Evolutionary conservation across 2,888 invertebrate genomes (phyloP).

Genomic region (Lasiommata megera): DNA sequence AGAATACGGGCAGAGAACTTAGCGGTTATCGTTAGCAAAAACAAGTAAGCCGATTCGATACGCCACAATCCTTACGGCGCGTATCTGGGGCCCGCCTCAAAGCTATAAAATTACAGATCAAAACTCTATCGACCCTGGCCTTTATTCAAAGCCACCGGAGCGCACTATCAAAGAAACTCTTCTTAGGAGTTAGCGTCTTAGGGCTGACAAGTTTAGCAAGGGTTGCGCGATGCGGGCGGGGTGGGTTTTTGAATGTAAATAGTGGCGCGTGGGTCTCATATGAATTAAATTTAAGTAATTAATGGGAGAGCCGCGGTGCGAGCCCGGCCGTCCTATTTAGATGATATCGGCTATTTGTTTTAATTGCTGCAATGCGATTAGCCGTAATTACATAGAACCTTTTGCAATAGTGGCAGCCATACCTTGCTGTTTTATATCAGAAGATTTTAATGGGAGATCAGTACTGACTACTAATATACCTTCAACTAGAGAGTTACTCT

Average conservation of each 20-base stretch:
- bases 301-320: slow-evolving; percentile 54
- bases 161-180: slow-evolving; percentile 81
- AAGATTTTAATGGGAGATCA: too few relatives aligned
- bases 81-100: slow-evolving; percentile 67
- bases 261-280: slow-evolving; percentile 71
- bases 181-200: slow-evolving; percentile 78
- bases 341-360: slow-evolving; percentile 47
- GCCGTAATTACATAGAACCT: slow-evolving; percentile 50
- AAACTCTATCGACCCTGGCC: slow-evolving; percentile 78
- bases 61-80: slow-evolving; percentile 63
- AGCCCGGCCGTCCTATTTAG: slow-evolving; percentile 40
- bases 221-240: slow-evolving; percentile 73
- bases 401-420: not conserved
- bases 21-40: slow-evolving; percentile 50
- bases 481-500: too few relatives aligned
- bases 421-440: not conserved
- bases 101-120: slow-evolving; percentile 82
- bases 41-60: slow-evolving; percentile 52
- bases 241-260: slow-evolving; percentile 79
- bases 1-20: slow-evolving; percentile 21
- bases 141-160: slow-evolving; percentile 74
- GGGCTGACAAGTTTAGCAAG: slow-evolving; percentile 77
- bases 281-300: slow-evolving; percentile 82
- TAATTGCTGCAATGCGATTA: slow-evolving; percentile 46
- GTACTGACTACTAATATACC: too few relatives aligned